A percentile compares a stretch with the other conserved stretches of the same genome.
phyloP scores from a whole-genome alignment of 2,113 vertebrate species.

The Sylvia atricapilla region DNA sequence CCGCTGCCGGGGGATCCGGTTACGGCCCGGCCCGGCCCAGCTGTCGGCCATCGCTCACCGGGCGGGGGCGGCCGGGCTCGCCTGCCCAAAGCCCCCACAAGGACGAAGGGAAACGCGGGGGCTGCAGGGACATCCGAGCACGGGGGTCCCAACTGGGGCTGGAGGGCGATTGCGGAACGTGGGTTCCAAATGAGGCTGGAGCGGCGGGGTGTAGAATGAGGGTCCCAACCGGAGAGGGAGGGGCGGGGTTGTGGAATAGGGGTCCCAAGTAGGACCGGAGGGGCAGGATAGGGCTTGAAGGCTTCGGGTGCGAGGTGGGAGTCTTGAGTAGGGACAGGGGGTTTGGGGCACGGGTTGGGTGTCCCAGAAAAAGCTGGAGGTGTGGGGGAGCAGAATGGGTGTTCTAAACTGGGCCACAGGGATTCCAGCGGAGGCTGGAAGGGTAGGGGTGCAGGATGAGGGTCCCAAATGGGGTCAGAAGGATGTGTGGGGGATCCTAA shows the following conservation, averaged over 20 bases:
- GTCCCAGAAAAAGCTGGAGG: not conserved
- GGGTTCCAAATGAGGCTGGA: not conserved
- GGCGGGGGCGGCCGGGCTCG: not conserved
- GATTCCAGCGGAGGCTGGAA: not conserved
- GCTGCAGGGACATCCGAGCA: no score
- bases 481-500: not conserved
- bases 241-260: fast-evolving
- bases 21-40: slow-evolving; percentile 10
- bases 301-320: not conserved
- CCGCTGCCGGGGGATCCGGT: not conserved
- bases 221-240: not conserved
- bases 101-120: not conserved
- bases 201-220: not conserved
- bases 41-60: slow-evolving; percentile 24
- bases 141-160: not conserved
- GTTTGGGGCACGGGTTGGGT: not conserved
- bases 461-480: no score
- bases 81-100: not conserved
- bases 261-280: not conserved
- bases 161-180: not conserved
- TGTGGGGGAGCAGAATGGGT: not conserved
- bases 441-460: not conserved
- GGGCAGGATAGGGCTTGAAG: not conserved
- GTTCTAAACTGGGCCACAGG: not conserved
- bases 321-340: no score